Conservation (phyloP, 2,888 invertebrate species). For the Rhagonycha fulva region DNA sequence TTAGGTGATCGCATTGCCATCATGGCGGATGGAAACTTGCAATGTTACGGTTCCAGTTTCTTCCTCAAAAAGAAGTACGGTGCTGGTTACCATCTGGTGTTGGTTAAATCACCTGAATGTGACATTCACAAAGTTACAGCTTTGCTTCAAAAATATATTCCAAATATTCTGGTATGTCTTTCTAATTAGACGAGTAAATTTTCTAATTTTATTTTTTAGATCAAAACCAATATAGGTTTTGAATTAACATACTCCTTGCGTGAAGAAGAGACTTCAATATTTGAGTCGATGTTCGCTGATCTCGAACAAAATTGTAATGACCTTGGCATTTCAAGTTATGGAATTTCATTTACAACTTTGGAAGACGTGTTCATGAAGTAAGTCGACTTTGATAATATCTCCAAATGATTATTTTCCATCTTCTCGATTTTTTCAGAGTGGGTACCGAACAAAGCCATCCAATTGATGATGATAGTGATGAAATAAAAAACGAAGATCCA, state of each 20-base stretch:
- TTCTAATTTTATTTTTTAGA: conserved; percentile 36
- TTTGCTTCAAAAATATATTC: conserved; percentile 67
- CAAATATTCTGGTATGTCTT: conserved; percentile 64
- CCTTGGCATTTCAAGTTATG: conserved; percentile 78
- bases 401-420: conserved; percentile 10
- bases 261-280: conserved; percentile 63
- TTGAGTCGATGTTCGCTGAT: conserved; percentile 70
- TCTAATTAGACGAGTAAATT: conserved; percentile 46
- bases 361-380: conserved; percentile 89
- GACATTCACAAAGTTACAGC: conserved; percentile 59
- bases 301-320: conserved; percentile 64
- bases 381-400: conserved; percentile 45
- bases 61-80: conserved; percentile 85
- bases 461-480: neutral
- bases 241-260: conserved; percentile 74
- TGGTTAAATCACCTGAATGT: conserved; percentile 63
- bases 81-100: conserved; percentile 79
- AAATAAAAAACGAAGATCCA: neutral
- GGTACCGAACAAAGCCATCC: conserved; percentile 35
- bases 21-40: conserved; percentile 79
- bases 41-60: conserved; percentile 80
- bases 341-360: conserved; percentile 84
- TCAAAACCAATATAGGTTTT: conserved; percentile 75
- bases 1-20: conserved; percentile 88
- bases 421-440: conserved; percentile 33